Evolutionary conservation across 2,797 vertebrate species (phyloP), one percentile per base, ranked within the genome.

Genomic region (Chelmon rostratus): DNA sequence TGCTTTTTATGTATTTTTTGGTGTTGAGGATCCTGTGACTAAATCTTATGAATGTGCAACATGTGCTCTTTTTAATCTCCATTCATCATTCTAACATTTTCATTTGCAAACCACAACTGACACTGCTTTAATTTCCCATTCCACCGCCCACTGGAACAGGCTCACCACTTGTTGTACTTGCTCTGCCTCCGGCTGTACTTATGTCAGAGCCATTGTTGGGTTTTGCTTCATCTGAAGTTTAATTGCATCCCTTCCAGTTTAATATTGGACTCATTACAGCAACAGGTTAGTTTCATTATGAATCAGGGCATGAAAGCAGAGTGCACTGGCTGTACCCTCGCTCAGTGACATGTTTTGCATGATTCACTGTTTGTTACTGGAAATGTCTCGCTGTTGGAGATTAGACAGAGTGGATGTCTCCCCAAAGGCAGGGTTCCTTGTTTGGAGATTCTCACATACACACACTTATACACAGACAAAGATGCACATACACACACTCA

Each of bases 311-410:
- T 86, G 88, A 89, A 89, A 86, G 86, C 81, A 46, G 70, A 80
- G 83, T 56, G 68, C 68, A 37, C 53, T 81, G 72, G 71, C 69
- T 65, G 61, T 59, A 35, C 44, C 11, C 68, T 78, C 74, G 68
- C 79, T 82, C 78, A 25, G 64, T 79, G 78, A 78, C 82, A 81
- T 70, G 65, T 70, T 91, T 78, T 76, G 72, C 74, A 86, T 85
- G 85, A 92, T 81, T 89, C 84, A 76, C 70, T 80, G 81, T 91
- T 90, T 90, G 84, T 89, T 83, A 68, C 86, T 82, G 72, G 84
- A 91, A 84, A 80, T 44, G 76, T 78, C 64, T 84, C 71, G n/a
- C 78, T 78, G 73, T 84, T 21, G 16, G 81, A 91, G 83, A 89
- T 93, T 76, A 89, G 86, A 90, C 88, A 56, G 82, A 72, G 81